Base-by-base conservation (phyloP, 1,140 invertebrate species). In the Dendroctonus valens region DNA sequence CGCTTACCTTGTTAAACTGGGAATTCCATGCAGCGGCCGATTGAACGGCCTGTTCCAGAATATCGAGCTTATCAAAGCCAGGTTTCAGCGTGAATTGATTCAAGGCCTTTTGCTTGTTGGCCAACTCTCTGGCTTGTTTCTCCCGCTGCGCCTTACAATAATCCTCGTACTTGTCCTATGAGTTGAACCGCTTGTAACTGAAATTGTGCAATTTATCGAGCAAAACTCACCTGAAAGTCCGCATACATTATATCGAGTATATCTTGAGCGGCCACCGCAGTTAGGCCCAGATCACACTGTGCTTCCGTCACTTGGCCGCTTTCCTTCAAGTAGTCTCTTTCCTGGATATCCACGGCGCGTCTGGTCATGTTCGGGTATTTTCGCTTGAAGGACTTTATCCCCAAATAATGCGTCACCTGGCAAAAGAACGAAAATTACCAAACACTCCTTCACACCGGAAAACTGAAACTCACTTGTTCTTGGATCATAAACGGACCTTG, bases 221-320 rank as follows among this genome's bases (percentile, higher is more conserved):
- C 6, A 58, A 42, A 42, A 6, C 26, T 37, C 57, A 64, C 61
- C 42, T 92, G 94, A 80, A 96, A 98, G 79, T 98, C 96, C 54
- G 89, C 88, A 68, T 90, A 90, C 93, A 98, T 96, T 41, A 98
- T 89, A 74, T 98, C 96, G 68, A 96, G 80, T 26, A 98, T 92
- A 79, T 98, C 95, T 39, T 91, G 90, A 72, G 91, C 93, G 69
- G 88, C 88, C 5, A 98, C 85, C 5, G 94, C 94, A 11, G 95
- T 97, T 63, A 98, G 83, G 73, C 95, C 94, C 87, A 96, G 83
- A 81, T 97, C 93, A 81, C 93, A 96, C 80, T 97, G 91, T 15
- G 89, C 88, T 80, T 97, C 95, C 26, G 91, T 91, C 1, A 96
- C 94, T 52, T 96, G 82, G 48, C 89, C 89, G 77, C 63, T 72